phyloP scores from a whole-genome alignment of 2,888 invertebrate genomes.

The Capitulum mitella region DNA sequence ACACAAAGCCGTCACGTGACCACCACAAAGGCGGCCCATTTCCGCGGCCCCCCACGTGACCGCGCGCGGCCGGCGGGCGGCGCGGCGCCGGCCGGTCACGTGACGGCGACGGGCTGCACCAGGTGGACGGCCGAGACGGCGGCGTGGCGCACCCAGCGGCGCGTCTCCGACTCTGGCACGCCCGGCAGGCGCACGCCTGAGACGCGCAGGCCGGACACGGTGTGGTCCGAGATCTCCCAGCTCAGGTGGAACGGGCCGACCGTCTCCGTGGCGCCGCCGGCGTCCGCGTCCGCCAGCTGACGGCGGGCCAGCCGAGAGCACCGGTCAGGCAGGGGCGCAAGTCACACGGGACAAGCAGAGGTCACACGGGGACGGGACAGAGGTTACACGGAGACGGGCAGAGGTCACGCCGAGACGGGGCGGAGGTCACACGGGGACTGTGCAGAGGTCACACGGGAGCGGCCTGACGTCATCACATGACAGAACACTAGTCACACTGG shows the following conservation, averaged over 20 bases:
- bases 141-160: conserved; percentile 13
- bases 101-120: not conserved
- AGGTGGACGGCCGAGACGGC: not conserved
- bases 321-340: not conserved
- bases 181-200: not conserved
- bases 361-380: too few relatives aligned
- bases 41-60: too few relatives aligned
- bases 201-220: conserved; percentile 13
- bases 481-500: too few relatives aligned
- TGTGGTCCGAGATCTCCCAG: conserved; percentile 12
- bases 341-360: too few relatives aligned
- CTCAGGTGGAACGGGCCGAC: not conserved
- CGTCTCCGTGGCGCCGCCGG: not conserved
- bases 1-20: too few relatives aligned
- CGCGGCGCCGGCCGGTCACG: not conserved
- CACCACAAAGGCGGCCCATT: too few relatives aligned
- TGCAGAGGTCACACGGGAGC: too few relatives aligned
- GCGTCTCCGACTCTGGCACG: not conserved
- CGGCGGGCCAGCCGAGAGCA: not conserved
- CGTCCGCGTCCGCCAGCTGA: conserved; percentile 3
- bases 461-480: too few relatives aligned
- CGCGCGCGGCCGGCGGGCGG: not conserved
- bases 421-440: too few relatives aligned
- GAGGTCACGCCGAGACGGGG: too few relatives aligned
- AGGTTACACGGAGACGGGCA: too few relatives aligned